Evolutionary conservation across 2,113 vertebrate species (phyloP).

Genomic region (Melanocharis versteri): DNA sequence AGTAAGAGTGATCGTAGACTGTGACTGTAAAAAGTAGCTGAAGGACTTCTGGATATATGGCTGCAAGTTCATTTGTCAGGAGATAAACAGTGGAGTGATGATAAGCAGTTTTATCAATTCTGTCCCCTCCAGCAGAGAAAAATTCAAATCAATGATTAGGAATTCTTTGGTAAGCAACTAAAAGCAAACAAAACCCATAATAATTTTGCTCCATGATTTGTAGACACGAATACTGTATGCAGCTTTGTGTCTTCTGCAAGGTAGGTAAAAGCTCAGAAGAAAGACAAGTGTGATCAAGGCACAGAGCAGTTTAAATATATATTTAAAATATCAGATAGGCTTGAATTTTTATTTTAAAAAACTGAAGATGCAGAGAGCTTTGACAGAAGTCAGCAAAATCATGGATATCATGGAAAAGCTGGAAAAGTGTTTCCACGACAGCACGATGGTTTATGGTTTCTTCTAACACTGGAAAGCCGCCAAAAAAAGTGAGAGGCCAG

Average conservation of each 20-base stretch:
- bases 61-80: background rate
- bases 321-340: background rate
- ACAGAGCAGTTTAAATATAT: background rate
- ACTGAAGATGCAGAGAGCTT: background rate
- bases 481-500: background rate
- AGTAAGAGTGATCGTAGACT: background rate
- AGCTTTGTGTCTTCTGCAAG: background rate
- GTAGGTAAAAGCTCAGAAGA: background rate
- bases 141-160: background rate
- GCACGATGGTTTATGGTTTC: background rate
- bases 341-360: background rate
- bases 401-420: background rate
- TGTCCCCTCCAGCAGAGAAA: background rate
- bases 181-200: rapidly evolving
- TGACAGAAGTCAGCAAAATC: background rate
- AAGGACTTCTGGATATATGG: background rate
- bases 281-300: background rate
- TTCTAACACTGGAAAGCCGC: background rate
- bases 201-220: background rate
- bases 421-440: background rate
- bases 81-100: background rate
- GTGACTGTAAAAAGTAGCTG: background rate
- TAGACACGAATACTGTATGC: background rate
- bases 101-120: background rate
- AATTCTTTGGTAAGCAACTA: background rate